A percentile compares a stretch with the other conserved stretches of the same genome.
phyloP scores from a whole-genome alignment of 37 sponge, comb jelly and placozoan species.

The Theonella swinhoei region DNA sequence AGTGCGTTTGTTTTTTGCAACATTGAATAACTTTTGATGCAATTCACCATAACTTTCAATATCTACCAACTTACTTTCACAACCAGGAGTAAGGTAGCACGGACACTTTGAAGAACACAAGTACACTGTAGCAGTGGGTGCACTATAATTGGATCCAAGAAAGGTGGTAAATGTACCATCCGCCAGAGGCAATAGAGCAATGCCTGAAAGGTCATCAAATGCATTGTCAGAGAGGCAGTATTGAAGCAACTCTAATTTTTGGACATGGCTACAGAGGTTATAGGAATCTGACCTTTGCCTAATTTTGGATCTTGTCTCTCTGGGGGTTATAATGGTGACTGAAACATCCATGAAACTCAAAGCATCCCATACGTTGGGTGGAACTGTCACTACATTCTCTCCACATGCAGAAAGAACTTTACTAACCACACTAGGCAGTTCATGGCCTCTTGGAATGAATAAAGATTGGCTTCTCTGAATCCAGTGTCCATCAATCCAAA shows the following conservation, averaged over 20 bases:
- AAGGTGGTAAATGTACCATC: constrained; percentile 16
- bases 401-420: constrained; percentile 11
- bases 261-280: not conserved
- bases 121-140: not conserved
- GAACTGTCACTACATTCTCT: constrained; percentile 1
- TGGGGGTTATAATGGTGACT: not conserved
- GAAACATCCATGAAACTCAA: not conserved
- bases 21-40: constrained; percentile 11
- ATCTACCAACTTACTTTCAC: not conserved
- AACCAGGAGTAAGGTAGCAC: constrained; percentile 7
- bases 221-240: constrained; percentile 26
- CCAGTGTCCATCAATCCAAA: constrained; percentile 33
- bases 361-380: constrained; percentile 11
- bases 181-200: constrained; percentile 34
- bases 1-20: constrained; percentile 19
- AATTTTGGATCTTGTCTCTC: not conserved
- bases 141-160: not conserved
- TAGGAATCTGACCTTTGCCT: not conserved
- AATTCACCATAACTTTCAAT: not conserved
- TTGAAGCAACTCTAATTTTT: constrained; percentile 17
- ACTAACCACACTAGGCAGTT: not conserved
- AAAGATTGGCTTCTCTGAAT: not conserved
- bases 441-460: constrained; percentile 24
- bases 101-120: constrained; percentile 16
- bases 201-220: constrained; percentile 9